Base-by-base conservation (phyloP, 2,888 invertebrate genomes). In the Cryptocephalus primarius region DNA sequence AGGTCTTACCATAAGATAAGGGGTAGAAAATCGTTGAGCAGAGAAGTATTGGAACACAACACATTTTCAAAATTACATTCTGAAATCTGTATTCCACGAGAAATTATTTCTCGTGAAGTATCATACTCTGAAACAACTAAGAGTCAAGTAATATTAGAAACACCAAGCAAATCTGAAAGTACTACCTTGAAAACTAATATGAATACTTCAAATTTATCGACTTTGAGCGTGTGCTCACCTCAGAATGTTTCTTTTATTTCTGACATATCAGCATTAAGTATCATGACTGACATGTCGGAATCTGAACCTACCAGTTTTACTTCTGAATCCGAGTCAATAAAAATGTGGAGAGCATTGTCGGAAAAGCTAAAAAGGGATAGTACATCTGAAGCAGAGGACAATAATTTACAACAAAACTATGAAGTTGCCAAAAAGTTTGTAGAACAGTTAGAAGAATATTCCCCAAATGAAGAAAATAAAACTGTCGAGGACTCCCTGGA, bases 1-100 rank as follows among this genome's bases (percentile, higher is more conserved):
- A 47, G 47, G 41, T 9, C 47, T 11, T n/a, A 45, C n/a, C 41
- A 45, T 8, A 51, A 48, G 46, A 33, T 58, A 9, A 55, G 51
- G 38, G 53, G 56, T 33, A 52, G 59, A 31, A 59, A 55, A 49
- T 60, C 63, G 4, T 48, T 64, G 8, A 54, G 57, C 39, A 49
- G 61, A 34, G 43, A 55, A 43, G 62, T 61, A n/a, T 48, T 63
- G 32, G 62, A 62, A 46, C 53, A 56, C 10, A 62, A 61, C 43
- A 48, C 60, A 8, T 51, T 57, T 34, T 52, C 53, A 13, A 54
- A n/a, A 36, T 36, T 36, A 36, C 36, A 6, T 36, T 36, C 36
- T 36, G 36, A 36, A 12, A 11, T 12, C 36, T 11, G 4, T n/a
- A 2, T 4, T 36, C 6, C 22, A 22, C 22, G 22, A 22, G 22